phyloP scores from a whole-genome alignment of 92 coral and sea anemone species.

The Pocillopora meandrina region DNA sequence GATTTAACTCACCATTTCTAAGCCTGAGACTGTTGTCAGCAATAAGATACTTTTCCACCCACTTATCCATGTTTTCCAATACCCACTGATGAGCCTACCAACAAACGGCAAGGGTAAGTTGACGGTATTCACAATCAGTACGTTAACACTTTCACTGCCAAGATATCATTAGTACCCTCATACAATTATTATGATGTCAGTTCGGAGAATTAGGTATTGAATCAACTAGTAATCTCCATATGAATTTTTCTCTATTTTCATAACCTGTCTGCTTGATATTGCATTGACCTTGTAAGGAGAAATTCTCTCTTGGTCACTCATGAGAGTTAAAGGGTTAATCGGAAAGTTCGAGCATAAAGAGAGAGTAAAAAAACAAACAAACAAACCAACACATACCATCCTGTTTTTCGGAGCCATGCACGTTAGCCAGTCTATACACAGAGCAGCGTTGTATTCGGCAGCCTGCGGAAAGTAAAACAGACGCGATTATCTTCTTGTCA shows the following conservation, averaged over 20 bases:
- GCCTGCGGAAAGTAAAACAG: constrained; percentile 60
- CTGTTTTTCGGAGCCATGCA: constrained; percentile 90
- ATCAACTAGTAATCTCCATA: too few species aligned
- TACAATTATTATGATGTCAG: too few species aligned
- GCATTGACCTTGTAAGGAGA: too few species aligned
- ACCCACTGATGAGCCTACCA: constrained; percentile 97
- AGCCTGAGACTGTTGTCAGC: constrained; percentile 94
- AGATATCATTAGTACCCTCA: too few species aligned
- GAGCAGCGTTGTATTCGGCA: constrained; percentile 95
- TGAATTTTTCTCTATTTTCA: too few species aligned
- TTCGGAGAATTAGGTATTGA: too few species aligned
- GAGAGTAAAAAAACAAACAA: neutral
- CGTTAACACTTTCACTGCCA: too few species aligned
- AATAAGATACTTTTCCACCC: constrained; percentile 95
- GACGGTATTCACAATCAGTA: neutral
- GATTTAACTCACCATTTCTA: constrained; percentile 78
- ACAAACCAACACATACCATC: constrained; percentile 69
- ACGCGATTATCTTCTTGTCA: neutral
- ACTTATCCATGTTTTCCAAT: constrained; percentile 88
- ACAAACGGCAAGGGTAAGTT: neutral
- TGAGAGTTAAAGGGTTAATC: too few species aligned
- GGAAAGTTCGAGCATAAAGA: neutral
- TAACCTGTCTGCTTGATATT: too few species aligned
- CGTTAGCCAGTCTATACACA: constrained; percentile 97
- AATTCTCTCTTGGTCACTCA: too few species aligned